Percentiles rank a stretch among this genome's conserved stretches.
These are phyloP conservation scores for Colostygia pectinataria DNA, from an alignment of 2,888 invertebrate genomes.

Conservation along the genomic window DNA sequence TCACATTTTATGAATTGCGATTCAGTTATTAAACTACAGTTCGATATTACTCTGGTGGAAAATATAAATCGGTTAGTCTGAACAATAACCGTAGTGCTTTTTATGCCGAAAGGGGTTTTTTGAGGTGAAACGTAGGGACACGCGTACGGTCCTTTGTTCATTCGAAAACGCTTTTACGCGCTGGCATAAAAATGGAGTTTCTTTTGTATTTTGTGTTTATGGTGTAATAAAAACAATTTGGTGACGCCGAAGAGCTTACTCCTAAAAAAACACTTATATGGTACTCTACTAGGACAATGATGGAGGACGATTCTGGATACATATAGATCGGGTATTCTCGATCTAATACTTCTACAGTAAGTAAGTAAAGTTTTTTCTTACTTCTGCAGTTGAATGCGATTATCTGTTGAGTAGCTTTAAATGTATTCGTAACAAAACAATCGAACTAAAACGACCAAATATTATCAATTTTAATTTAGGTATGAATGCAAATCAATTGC, in stretches of 20 bases:
- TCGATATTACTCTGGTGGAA: conserved; percentile 17
- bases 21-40: no score
- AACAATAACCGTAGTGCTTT: conserved; percentile 48
- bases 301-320: no score
- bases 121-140: conserved; percentile 41
- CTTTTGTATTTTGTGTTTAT: conserved; percentile 22
- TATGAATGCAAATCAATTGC: no score
- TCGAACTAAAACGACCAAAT: no score
- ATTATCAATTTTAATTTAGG: no score
- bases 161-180: conserved; percentile 44
- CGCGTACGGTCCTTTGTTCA: conserved; percentile 45
- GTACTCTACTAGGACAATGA: not conserved
- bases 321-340: no score
- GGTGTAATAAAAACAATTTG: conserved; percentile 20
- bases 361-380: no score
- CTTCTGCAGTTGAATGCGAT: no score
- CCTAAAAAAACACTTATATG: conserved; percentile 1
- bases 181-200: conserved; percentile 33
- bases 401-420: no score
- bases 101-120: conserved; percentile 44
- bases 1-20: no score
- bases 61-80: conserved; percentile 49
- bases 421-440: no score
- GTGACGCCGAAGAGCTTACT: not conserved
- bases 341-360: no score